Evolutionary conservation across 2,797 vertebrate genomes (phyloP).

Genomic region (Leptatherina wallacei): DNA sequence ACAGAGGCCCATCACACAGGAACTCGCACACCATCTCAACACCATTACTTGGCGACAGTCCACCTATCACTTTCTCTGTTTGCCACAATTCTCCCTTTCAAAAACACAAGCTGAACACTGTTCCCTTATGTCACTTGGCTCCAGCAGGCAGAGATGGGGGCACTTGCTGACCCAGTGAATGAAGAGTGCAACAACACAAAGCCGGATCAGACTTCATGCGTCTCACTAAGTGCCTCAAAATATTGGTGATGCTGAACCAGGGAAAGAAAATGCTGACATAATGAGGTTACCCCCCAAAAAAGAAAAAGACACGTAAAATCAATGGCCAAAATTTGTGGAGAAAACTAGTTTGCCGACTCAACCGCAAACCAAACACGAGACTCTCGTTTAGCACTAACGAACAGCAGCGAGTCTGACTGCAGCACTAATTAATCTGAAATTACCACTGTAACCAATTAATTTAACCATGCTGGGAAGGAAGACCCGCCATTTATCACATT

Average conservation of each 20-base stretch:
- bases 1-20: constrained; percentile 14
- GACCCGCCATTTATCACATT: not conserved
- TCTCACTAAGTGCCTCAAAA: constrained; percentile 20
- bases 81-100: constrained; percentile 58
- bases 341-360: not conserved
- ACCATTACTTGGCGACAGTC: constrained; percentile 22
- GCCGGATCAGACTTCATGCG: constrained; percentile 14
- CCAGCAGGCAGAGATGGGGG: constrained; percentile 32
- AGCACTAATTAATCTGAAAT: not conserved
- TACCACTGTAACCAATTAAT: not conserved
- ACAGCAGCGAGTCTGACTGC: not conserved
- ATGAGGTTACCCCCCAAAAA: not conserved
- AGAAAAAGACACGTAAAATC: not conserved
- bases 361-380: not conserved
- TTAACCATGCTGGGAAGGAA: not conserved
- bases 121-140: constrained; percentile 46
- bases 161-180: constrained; percentile 37
- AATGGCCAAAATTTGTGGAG: not conserved
- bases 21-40: constrained; percentile 25
- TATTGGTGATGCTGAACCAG: not conserved
- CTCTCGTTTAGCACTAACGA: not conserved
- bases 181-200: constrained; percentile 28
- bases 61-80: constrained; percentile 37
- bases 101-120: constrained; percentile 37
- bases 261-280: not conserved